These are phyloP conservation scores for Pachypeltis micranthus DNA, from an alignment of 1,140 invertebrate genomes.

Conservation along the genomic window DNA sequence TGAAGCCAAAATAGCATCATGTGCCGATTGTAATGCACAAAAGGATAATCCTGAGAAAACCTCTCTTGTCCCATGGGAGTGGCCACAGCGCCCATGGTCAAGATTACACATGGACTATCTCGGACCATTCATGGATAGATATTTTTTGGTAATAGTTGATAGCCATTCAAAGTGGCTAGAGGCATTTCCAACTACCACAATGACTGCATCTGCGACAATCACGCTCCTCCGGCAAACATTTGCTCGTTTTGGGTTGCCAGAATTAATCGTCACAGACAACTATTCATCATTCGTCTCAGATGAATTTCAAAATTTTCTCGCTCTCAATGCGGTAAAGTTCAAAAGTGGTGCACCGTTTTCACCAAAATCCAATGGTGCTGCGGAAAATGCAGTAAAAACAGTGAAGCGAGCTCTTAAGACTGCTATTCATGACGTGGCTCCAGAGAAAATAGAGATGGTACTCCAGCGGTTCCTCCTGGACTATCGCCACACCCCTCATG, in stretches of 20 bases:
- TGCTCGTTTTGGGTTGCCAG: not conserved
- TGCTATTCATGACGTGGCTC: not conserved
- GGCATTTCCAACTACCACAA: not conserved
- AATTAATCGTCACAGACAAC: not conserved
- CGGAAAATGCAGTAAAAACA: not conserved
- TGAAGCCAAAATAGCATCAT: not conserved
- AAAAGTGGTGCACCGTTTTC: not conserved
- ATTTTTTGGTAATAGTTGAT: not conserved
- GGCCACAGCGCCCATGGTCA: not conserved
- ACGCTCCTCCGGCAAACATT: not conserved
- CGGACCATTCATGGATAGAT: not conserved
- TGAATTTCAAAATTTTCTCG: not conserved
- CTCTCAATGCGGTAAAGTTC: not conserved
- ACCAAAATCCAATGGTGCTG: not conserved
- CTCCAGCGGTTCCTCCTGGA: not conserved
- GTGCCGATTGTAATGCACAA: not conserved
- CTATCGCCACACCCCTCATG: not conserved
- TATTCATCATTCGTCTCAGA: not conserved
- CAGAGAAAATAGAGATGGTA: not conserved
- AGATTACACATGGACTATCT: not conserved
- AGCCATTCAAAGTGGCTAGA: not conserved
- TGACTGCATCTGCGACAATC: not conserved
- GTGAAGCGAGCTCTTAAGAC: not conserved
- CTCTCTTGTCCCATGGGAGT: not conserved
- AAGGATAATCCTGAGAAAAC: not conserved